A percentile compares a stretch with the other conserved stretches of the same genome.
Evolutionary conservation across 1,140 invertebrate species (phyloP).

Genomic region (Eupristina koningsbergeri): DNA sequence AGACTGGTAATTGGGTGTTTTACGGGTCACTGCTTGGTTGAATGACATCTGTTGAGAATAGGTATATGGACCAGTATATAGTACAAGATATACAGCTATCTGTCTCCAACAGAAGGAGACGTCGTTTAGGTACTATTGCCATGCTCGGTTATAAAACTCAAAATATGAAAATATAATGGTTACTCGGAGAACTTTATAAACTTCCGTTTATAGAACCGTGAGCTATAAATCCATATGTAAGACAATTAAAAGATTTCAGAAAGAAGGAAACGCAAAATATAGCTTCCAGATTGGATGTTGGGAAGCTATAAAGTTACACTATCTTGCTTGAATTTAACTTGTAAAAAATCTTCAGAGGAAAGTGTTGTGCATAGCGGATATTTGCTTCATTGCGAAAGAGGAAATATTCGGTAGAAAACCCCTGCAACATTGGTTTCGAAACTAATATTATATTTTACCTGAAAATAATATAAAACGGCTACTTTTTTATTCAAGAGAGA

Average conservation of each 20-base stretch:
- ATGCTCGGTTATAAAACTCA: not conserved
- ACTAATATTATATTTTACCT: not conserved
- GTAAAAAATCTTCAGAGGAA: not conserved
- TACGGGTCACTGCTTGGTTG: not conserved
- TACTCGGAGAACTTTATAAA: not conserved
- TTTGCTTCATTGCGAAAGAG: not conserved
- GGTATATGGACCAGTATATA: not conserved
- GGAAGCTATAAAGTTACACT: not conserved
- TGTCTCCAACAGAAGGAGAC: not conserved
- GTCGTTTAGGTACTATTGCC: slow-evolving; percentile 7
- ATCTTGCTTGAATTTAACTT: not conserved
- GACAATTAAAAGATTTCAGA: slow-evolving; percentile 8
- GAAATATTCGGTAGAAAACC: not conserved
- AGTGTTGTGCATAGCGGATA: not conserved
- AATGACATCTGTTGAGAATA: not conserved
- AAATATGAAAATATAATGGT: not conserved
- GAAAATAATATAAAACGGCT: not conserved
- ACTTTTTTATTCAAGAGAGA: slow-evolving; percentile 2
- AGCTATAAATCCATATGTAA: slow-evolving; percentile 5
- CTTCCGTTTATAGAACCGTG: not conserved
- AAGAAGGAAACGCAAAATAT: not conserved
- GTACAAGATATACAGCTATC: not conserved
- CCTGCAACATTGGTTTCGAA: slow-evolving; percentile 4
- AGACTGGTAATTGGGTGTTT: not conserved
- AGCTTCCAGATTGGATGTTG: not conserved